phyloP scores from a whole-genome alignment of 2,888 invertebrate genomes.

The Arctia plantaginis region DNA sequence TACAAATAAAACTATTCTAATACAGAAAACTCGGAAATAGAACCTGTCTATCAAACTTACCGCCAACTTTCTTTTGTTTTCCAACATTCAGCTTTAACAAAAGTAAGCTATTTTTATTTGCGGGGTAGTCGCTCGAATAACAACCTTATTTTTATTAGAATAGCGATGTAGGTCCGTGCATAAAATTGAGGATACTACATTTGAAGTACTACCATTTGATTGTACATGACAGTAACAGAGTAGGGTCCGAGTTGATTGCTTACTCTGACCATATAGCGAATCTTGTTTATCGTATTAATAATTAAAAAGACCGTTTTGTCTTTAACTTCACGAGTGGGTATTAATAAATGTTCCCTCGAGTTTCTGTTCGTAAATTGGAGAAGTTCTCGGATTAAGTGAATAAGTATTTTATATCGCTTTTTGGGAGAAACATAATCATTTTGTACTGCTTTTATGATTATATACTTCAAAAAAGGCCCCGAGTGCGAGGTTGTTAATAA shows the following conservation, averaged over 20 bases:
- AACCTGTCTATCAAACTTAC: constrained; percentile 45
- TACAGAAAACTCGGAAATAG: constrained; percentile 43
- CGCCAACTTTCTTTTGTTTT: constrained; percentile 43
- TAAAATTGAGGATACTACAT: constrained; percentile 7
- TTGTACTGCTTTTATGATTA: too few relatives aligned
- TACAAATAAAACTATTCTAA: constrained; percentile 26
- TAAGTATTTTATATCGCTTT: too few relatives aligned
- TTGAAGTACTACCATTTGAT: constrained; percentile 60
- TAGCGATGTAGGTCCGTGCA: constrained; percentile 16
- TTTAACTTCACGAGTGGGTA: constrained; percentile 39
- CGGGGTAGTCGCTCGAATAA: background rate
- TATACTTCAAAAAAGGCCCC: too few relatives aligned
- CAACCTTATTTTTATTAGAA: background rate
- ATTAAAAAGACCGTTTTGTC: constrained; percentile 50
- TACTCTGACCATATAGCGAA: constrained; percentile 57
- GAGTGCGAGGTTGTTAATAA: too few relatives aligned
- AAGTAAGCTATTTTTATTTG: constrained; percentile 33
- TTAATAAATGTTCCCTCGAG: constrained; percentile 37
- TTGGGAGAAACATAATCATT: too few relatives aligned
- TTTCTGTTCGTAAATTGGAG: constrained; percentile 12
- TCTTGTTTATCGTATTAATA: constrained; percentile 60
- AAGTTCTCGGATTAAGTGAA: constrained; percentile 7
- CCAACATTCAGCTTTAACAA: constrained; percentile 32
- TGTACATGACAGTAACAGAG: constrained; percentile 72
- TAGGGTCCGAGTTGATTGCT: constrained; percentile 68